Evolutionary conservation across 2,888 invertebrate genomes (phyloP), one percentile per base, ranked within the genome.

Genomic region (Odontocerum albicorne): DNA sequence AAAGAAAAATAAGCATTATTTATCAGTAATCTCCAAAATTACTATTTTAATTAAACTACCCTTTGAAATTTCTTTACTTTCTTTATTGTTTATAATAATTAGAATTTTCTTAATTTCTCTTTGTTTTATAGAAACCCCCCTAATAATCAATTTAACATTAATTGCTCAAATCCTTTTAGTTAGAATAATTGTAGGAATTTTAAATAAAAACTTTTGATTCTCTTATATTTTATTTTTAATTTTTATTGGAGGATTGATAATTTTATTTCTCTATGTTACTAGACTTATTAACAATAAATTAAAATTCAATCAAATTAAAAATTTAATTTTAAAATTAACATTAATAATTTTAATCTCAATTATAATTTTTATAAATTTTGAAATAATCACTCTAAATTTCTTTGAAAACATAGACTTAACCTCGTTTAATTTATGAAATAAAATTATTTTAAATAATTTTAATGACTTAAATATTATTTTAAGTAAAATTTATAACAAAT

Each of bases 21-120:
- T 77, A 75, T 81, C 78, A 67, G 80, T 82, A 84, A 84, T 82
- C 77, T 79, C 82, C 82, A 84, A 84, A 84, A 84, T 82, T 84
- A 83, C 81, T 75, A 82, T 84, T 84, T 84, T 72, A 62, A 65
- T 63, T 76, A 83, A 84, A 84, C 80, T 84, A 84, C 72, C 76
- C 76, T 75, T 77, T 83, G 80, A 72, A 59, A 67, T 65, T 63
- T 67, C 59, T 62, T 65, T 21, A 33, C 17, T 33, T 4, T 16
- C 33, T 17, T 33, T 33, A 8, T 33, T 16, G 15, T 27, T 20
- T 13, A 15, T 6, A 43, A 27, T 8, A 10, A 10, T 12, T 7
- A 40, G 8, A 15, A 20, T 43, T 4, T 4, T 20, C 4, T 20
- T 40, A 40, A n/a, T 40, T 20, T 40, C n/a, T 40, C 19, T 40